Evolutionary conservation across 1,140 invertebrate genomes (phyloP), one percentile per base, ranked within the genome.

Genomic region (Penaeus chinensis): DNA sequence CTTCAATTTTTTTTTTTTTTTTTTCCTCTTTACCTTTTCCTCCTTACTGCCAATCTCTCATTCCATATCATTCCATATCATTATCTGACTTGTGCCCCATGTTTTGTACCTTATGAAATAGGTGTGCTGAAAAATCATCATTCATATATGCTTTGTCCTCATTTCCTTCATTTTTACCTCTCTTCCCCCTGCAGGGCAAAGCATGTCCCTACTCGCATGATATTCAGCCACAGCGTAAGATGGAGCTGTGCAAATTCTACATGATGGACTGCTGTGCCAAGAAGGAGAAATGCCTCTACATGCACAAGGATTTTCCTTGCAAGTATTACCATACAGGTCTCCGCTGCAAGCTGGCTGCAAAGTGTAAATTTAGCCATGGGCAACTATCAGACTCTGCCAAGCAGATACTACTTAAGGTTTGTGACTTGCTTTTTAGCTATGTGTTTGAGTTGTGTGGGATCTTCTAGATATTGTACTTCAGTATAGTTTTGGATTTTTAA

Each of bases 251-350:
- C 92, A 99, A 99, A 93, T 99, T 98, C 93, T 99, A 99, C 93
- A 92, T 99, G 66, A 97, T 97, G 94, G 97, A 98, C 84, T 97
- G 96, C 92, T 99, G 98, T 93, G 96, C 96, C 16, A 99, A 99
- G 93, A 95, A 96, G 89, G 97, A 98, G 89, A 97, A 98, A 92
- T 99, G 98, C 93, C 93, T 97, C 5, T 99, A 98, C 91, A 97
- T 99, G 96, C 98, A 99, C 93, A 95, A 96, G 90, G 98, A 99
- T 92, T 99, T 98, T 92, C 98, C 98, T 62, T 99, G 98, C 93
- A 99, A 99, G 94, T 99, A 96, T 93, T 99, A 96, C 91, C 98
- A 99, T 91, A 97, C 97, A 74, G 97, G 97, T 90, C 94, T 97
- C 90, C 95, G 96, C 77, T 99, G 98, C 92, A 94, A 94, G 89